Conservation (phyloP, 2,113 vertebrate species). For the Hemibagrus wyckioides region DNA sequence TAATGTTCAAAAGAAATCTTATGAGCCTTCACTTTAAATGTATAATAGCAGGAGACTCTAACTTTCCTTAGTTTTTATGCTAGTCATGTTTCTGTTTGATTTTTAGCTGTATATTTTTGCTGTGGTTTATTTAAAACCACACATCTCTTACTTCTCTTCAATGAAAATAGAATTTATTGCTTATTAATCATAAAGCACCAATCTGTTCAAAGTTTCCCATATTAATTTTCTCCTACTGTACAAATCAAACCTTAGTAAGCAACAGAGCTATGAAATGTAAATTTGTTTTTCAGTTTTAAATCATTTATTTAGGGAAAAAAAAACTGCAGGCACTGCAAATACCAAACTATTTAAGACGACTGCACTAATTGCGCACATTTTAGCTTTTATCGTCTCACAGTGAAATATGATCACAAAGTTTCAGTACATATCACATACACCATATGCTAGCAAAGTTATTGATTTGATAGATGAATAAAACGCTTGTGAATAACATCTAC, state of each 20-base stretch:
- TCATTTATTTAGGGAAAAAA: constrained; percentile 51
- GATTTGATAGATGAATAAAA: constrained; percentile 53
- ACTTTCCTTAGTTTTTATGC: not conserved
- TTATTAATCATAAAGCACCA: not conserved
- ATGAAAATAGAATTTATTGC: constrained; percentile 29
- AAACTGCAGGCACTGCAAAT: constrained; percentile 55
- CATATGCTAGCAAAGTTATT: constrained; percentile 30
- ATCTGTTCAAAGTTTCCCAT: not conserved
- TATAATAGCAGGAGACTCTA: not conserved
- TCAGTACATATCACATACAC: constrained; percentile 35
- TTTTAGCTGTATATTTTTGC: constrained; percentile 4
- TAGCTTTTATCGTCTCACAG: constrained; percentile 11
- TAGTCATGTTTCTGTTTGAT: constrained; percentile 9
- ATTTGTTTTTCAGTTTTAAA: constrained; percentile 41
- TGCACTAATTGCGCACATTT: not conserved
- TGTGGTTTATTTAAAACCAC: constrained; percentile 8
- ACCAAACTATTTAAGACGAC: constrained; percentile 17
- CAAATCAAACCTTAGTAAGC: not conserved
- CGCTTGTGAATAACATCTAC: constrained; percentile 22
- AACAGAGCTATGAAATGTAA: constrained; percentile 43
- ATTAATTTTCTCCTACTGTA: not conserved
- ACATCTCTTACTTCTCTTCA: constrained; percentile 30
- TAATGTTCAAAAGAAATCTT: not conserved
- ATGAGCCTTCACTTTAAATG: not conserved
- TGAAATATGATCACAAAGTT: not conserved